These are phyloP conservation scores for Drosophila austrosaltans DNA, from an alignment of 2,888 invertebrate genomes.

Conservation along the genomic window DNA sequence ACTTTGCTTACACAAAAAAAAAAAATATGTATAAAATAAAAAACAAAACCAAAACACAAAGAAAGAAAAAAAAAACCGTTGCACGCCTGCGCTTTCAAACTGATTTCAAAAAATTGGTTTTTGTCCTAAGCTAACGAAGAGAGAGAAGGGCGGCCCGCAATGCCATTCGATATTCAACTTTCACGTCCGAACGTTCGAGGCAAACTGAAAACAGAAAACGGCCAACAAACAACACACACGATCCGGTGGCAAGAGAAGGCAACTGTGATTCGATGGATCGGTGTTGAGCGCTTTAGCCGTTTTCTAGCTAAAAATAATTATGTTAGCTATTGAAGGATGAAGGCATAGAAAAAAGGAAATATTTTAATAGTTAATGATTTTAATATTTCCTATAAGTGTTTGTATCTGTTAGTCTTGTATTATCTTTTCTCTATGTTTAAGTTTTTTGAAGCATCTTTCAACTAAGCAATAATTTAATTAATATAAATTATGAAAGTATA, in stretches of 20 bases:
- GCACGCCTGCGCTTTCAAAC: constrained; percentile 72
- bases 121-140: constrained; percentile 30
- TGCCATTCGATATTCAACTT: constrained; percentile 47
- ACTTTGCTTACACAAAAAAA: constrained; percentile 44
- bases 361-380: too few relatives aligned
- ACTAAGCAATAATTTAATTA: too few relatives aligned
- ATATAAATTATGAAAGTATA: too few relatives aligned
- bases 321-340: too few relatives aligned
- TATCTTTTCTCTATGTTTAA: too few relatives aligned
- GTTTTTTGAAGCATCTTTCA: too few relatives aligned
- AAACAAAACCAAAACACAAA: constrained; percentile 31
- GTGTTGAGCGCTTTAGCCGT: constrained; percentile 29
- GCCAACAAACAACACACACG: constrained; percentile 14
- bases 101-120: constrained; percentile 37
- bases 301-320: not conserved
- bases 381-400: too few relatives aligned
- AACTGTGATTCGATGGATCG: constrained; percentile 25
- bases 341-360: too few relatives aligned
- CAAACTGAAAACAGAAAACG: constrained; percentile 53
- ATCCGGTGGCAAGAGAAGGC: constrained; percentile 2
- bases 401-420: too few relatives aligned
- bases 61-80: constrained; percentile 55
- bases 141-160: constrained; percentile 24
- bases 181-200: constrained; percentile 66
- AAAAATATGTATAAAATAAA: constrained; percentile 5